Conservation (phyloP, 2,113 vertebrate species). For the Anser brachyrhynchus region DNA sequence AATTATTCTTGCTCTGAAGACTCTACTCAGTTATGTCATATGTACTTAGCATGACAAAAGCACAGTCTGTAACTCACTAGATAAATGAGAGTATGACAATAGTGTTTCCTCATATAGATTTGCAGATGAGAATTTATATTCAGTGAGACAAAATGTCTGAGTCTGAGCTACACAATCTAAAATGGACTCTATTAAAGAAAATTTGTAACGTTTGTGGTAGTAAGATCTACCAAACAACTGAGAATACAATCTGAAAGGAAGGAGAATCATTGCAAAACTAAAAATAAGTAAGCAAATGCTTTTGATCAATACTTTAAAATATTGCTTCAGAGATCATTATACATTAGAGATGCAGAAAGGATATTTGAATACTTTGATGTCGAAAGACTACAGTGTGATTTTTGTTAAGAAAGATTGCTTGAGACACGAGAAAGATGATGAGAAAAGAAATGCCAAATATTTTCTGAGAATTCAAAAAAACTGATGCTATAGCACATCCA, state of each 20-base stretch:
- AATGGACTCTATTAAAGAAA: neutral
- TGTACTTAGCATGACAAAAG: neutral
- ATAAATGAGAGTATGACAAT: neutral
- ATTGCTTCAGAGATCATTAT: neutral
- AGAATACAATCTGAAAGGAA: neutral
- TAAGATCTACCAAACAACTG: neutral
- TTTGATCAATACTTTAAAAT: neutral
- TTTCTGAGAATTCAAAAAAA: slow-evolving; percentile 26
- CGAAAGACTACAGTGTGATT: neutral
- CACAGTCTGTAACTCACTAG: neutral
- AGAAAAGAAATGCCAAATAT: neutral
- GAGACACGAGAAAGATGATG: neutral
- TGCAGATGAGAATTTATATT: neutral
- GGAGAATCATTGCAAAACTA: neutral
- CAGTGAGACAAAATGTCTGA: neutral
- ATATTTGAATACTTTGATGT: neutral
- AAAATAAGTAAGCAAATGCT: neutral
- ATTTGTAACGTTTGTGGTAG: neutral
- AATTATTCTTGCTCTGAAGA: neutral
- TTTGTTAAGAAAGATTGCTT: neutral
- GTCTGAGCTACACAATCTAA: neutral
- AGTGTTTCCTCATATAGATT: neutral
- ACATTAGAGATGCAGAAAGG: neutral
- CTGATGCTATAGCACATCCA: neutral
- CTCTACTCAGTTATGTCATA: neutral